These are phyloP conservation scores for Andrena camellia DNA, from an alignment of 2,888 invertebrate genomes.

Conservation along the genomic window DNA sequence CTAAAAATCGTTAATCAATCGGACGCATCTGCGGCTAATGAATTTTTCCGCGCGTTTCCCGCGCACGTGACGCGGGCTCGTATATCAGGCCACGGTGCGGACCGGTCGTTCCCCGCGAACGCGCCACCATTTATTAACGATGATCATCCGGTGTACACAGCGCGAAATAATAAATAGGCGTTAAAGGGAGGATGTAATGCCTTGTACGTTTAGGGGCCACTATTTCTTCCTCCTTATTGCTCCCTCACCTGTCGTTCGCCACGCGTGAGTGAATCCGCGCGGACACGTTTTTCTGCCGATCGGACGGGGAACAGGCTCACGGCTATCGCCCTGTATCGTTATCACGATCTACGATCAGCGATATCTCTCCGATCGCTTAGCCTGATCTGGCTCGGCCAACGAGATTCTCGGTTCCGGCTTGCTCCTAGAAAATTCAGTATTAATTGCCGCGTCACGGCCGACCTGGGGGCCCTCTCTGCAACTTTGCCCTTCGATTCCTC, in stretches of 20 bases:
- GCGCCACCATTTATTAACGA: constrained; percentile 42
- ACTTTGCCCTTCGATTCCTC: not conserved
- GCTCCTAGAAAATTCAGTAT: constrained; percentile 41
- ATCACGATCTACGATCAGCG: constrained; percentile 63
- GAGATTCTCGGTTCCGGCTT: constrained; percentile 37
- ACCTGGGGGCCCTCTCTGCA: not conserved
- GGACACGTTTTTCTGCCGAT: constrained; percentile 50
- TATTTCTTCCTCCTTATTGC: constrained; percentile 66
- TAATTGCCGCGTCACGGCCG: constrained; percentile 33
- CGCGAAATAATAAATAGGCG: constrained; percentile 59
- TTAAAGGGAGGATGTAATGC: constrained; percentile 47
- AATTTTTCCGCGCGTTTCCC: constrained; percentile 46
- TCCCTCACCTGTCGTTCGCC: constrained; percentile 66
- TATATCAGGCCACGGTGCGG: constrained; percentile 29
- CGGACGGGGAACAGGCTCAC: constrained; percentile 39
- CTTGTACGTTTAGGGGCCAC: constrained; percentile 46
- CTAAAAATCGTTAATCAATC: constrained; percentile 53
- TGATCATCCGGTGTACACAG: constrained; percentile 34
- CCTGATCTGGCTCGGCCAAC: constrained; percentile 26
- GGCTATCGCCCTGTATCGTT: constrained; percentile 53
- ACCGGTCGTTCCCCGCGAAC: constrained; percentile 1
- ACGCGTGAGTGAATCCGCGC: constrained; percentile 64
- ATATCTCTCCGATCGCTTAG: constrained; percentile 39
- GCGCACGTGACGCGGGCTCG: constrained; percentile 31
- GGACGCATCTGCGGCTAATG: constrained; percentile 13